A percentile compares a stretch with the other conserved stretches of the same genome.
Conservation (phyloP, 2,113 vertebrate species). For the Triplophysa dalaica region DNA sequence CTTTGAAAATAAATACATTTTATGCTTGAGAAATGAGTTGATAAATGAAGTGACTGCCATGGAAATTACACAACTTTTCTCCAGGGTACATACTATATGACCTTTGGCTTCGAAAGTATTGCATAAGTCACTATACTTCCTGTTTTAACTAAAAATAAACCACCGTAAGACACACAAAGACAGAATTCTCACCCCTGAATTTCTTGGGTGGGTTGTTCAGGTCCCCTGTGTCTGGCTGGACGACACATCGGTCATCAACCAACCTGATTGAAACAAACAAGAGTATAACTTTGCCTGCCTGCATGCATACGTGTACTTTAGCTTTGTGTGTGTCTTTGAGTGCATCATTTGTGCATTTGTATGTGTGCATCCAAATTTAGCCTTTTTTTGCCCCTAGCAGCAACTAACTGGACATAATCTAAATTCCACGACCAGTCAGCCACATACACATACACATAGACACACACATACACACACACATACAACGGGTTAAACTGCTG, state of each 20-base stretch:
- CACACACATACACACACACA: too few species aligned
- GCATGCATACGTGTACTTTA: not conserved
- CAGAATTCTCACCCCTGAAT: conserved; percentile 85
- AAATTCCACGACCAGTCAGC: conserved; percentile 67
- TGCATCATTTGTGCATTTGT: conserved; percentile 3
- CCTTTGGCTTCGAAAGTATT: conserved; percentile 35
- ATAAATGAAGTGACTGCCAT: conserved; percentile 28
- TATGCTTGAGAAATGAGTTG: conserved; percentile 4
- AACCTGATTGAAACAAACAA: conserved; percentile 75
- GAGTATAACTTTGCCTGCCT: not conserved
- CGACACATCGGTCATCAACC: conserved; percentile 97
- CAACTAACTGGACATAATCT: conserved; percentile 60
- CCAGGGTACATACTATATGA: conserved; percentile 2
- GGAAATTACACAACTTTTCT: conserved; percentile 39
- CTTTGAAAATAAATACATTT: not conserved
- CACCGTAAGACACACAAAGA: conserved; percentile 32
- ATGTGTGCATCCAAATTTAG: conserved; percentile 59
- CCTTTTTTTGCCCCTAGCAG: conserved; percentile 66
- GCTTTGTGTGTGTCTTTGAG: not conserved
- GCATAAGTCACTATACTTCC: conserved; percentile 44
- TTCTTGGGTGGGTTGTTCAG: conserved; percentile 98
- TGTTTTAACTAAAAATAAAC: conserved; percentile 47
- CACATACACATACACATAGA: conserved; percentile 1
- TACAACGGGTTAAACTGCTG: conserved; percentile 28
- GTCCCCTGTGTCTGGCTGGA: conserved; percentile 94